These are phyloP conservation scores for Steinernema hermaphroditum DNA, from an alignment of 2,888 invertebrate species.

Conservation along the genomic window DNA sequence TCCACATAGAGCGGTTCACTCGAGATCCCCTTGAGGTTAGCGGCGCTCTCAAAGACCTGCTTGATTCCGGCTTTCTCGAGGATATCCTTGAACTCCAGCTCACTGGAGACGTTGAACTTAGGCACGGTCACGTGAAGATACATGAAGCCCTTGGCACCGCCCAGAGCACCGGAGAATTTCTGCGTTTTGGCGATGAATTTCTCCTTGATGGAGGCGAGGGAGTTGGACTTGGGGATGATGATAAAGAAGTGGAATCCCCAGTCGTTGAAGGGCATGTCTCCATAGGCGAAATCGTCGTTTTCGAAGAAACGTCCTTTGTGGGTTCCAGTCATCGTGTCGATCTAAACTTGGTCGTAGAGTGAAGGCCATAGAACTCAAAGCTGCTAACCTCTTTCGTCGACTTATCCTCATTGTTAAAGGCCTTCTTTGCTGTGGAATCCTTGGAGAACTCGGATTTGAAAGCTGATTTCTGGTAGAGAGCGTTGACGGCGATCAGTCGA, in stretches of 20 bases:
- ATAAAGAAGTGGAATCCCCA: neutral
- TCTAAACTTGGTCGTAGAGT: neutral
- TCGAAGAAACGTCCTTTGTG: neutral
- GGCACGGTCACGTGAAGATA: neutral
- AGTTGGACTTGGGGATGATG: neutral
- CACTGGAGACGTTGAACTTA: neutral
- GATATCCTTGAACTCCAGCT: neutral
- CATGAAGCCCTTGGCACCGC: neutral
- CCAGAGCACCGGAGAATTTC: neutral
- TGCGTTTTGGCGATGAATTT: neutral
- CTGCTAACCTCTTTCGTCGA: neutral
- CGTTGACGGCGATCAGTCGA: neutral
- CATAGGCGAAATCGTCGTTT: neutral
- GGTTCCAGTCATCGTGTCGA: neutral
- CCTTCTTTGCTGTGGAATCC: neutral
- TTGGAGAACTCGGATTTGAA: neutral
- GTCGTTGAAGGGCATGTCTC: neutral
- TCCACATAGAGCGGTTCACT: neutral
- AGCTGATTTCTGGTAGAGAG: neutral
- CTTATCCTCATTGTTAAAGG: neutral
- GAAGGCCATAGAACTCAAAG: neutral
- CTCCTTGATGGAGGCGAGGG: neutral
- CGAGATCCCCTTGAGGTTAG: constrained; percentile 1
- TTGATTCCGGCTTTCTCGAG: neutral
- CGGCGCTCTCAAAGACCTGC: neutral